Evolutionary conservation across 2,888 invertebrate genomes (phyloP), one percentile per base, ranked within the genome.

Genomic region (Hypomecis atomaria): DNA sequence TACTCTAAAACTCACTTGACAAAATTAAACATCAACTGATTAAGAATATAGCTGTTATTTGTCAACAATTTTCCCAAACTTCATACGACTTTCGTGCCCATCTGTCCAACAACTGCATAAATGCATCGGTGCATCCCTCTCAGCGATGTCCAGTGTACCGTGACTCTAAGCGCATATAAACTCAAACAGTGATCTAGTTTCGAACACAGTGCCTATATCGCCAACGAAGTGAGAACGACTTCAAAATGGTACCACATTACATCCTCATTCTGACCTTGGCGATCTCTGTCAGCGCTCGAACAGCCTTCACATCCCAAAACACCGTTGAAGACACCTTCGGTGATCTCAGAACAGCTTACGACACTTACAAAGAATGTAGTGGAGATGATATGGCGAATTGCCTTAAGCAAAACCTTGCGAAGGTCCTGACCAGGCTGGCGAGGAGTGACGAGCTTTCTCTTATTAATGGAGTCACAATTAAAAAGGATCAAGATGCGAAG

Each of bases 331-430:
- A 81, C 10, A 83, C 94, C 70, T 88, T 96, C 70, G 94, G 95
- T 70, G 96, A 96, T 76, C 87, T 97, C 6, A 94, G 95, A 74
- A 94, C 95, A 77, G 94, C 96, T 71, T 96, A 96, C 79, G 96
- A 96, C 82, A 94, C 96, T 70, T 97, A 97, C 88, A 96, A 96
- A 85, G 96, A 97, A 77, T 97, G 97, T 90, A 94, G 95, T 65
- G 94, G 94, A 58, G 90, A 94, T 67, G 96, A 95, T 71, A 84
- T 96, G 38, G 93, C 95, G 4, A 94, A 96, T 65, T 97, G 97
- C 75, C 90, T 97, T 57, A 97, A 97, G 85, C 88, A 96, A 66
- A 97, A 97, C 82, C 86, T 97, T 56, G 93, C 97, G n/a, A 94
- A 96, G 33, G 95, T 96, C 2, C 89, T 97, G 85, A 96, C 96